Evolutionary conservation across 2,888 invertebrate genomes (phyloP), one percentile per base, ranked within the genome.

Genomic region (Drosophila anceps): DNA sequence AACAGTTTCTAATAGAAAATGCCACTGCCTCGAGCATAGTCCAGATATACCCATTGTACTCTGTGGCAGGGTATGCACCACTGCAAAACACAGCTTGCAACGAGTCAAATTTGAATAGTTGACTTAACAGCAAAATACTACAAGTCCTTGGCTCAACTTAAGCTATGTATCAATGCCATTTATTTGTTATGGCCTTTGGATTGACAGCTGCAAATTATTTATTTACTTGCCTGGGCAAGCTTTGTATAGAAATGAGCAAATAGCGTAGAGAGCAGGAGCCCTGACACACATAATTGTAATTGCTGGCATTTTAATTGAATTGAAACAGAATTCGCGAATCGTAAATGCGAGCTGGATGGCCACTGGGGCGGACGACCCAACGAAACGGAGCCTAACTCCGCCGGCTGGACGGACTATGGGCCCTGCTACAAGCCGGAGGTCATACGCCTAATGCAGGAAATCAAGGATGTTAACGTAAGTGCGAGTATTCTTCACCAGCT

Each of bases 401-500:
- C 1, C 92, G 97, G 97, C 3, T 97, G 97, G 96, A 97, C 97
- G 3, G 96, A 98, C 92, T 98, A 96, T 90, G 96, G 96, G 0
- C 95, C 95, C 0, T 98, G 98, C 90, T 96, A 96, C 83, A 95
- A 96, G 7, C 94, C 95, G 0, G 95, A 96, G 89, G 95, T 96
- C 60, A 94, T 94, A 50, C 93, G 94, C 10, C 93, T 97, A 0
- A 94, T 96, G 72, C 94, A 94, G 60, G 95, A 90, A 69, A 91
- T 92, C 53, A 81, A 85, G 65, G 81, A 91, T 66, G 69, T 91
- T 1, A 95, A 93, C 95, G 92, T 92, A 50, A 72, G 85, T 18
- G 8, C 10, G 2, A 43, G 12, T 35, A 1, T 29, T 18, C 4
- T 4, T 12, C 15, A 20, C 4, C n/a, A 13, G 54, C 18, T 54